phyloP scores from a whole-genome alignment of 2,113 vertebrate species.

The Nothobranchius furzeri region DNA sequence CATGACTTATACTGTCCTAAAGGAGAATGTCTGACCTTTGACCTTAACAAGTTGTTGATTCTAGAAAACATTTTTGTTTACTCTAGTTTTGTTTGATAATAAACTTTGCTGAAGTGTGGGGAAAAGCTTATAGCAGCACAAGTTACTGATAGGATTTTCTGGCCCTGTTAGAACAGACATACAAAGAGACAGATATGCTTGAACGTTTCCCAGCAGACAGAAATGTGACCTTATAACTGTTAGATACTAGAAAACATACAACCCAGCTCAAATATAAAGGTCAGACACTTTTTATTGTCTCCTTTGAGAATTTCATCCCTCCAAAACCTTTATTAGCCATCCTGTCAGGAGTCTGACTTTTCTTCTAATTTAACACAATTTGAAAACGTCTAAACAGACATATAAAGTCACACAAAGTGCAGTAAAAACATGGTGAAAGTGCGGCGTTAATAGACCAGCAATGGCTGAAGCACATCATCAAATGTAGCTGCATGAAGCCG shows the following conservation, averaged over 20 bases:
- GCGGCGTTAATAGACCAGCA: neutral
- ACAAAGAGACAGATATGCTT: neutral
- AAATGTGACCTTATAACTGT: constrained; percentile 34
- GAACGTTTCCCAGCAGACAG: neutral
- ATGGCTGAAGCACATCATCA: constrained; percentile 7
- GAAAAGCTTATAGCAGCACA: too few species aligned
- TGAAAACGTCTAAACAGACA: neutral
- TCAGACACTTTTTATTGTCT: constrained; percentile 26
- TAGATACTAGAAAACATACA: constrained; percentile 23
- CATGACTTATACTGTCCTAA: too few species aligned
- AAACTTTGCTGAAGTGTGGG: too few species aligned
- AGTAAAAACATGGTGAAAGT: constrained; percentile 14
- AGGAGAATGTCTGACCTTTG: too few species aligned
- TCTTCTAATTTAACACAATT: constrained; percentile 13
- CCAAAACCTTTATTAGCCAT: constrained; percentile 13
- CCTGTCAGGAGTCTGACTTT: constrained; percentile 41
- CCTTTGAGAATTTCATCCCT: constrained; percentile 3
- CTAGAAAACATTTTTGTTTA: too few species aligned
- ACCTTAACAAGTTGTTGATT: too few species aligned
- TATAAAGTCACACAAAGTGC: constrained; percentile 26
- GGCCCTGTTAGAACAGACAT: neutral
- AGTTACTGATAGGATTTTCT: neutral
- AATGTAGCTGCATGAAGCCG: constrained; percentile 28
- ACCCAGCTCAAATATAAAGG: constrained; percentile 31
- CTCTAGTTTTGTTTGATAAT: too few species aligned